Percentiles rank a stretch among this genome's conserved stretches.
These are phyloP conservation scores for Ornithoptera priamus DNA, from an alignment of 2,888 invertebrate species.

Conservation along the genomic window DNA sequence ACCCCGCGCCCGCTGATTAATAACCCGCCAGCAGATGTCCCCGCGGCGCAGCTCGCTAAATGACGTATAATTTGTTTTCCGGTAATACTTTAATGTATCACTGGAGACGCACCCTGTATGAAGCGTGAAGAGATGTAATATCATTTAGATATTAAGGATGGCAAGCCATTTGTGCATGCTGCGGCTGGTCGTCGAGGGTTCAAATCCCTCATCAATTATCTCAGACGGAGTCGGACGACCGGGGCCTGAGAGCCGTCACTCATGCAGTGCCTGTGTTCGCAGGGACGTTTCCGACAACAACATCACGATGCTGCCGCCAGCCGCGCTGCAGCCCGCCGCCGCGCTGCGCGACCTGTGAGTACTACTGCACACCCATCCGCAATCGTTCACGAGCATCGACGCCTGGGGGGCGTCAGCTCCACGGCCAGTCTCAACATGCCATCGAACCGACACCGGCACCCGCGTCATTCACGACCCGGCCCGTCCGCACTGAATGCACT, in stretches of 20 bases:
- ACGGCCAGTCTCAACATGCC: too few relatives aligned
- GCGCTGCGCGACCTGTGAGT: slow-evolving; percentile 89
- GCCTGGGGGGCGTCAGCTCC: too few relatives aligned
- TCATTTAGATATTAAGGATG: too few relatives aligned
- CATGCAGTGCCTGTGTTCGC: slow-evolving; percentile 47
- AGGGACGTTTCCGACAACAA: slow-evolving; percentile 92
- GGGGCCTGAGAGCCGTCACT: too few relatives aligned
- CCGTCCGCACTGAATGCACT: background rate
- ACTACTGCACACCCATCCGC: slow-evolving; percentile 29
- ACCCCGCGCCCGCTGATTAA: background rate
- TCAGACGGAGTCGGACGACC: too few relatives aligned
- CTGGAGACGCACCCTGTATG: too few relatives aligned
- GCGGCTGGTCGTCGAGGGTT: too few relatives aligned
- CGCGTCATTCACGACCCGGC: background rate
- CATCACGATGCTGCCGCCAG: slow-evolving; percentile 85
- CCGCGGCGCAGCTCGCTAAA: background rate
- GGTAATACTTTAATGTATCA: too few relatives aligned
- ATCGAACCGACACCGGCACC: background rate
- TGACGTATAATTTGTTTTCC: background rate
- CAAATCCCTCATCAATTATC: too few relatives aligned
- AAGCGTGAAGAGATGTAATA: too few relatives aligned
- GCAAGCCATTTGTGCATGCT: too few relatives aligned
- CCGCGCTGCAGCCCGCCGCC: slow-evolving; percentile 83
- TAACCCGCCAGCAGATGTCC: background rate
- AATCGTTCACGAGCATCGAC: background rate